These are phyloP conservation scores for Perognathus longimembris DNA, from an alignment of 2,113 vertebrate species.

Conservation along the genomic window DNA sequence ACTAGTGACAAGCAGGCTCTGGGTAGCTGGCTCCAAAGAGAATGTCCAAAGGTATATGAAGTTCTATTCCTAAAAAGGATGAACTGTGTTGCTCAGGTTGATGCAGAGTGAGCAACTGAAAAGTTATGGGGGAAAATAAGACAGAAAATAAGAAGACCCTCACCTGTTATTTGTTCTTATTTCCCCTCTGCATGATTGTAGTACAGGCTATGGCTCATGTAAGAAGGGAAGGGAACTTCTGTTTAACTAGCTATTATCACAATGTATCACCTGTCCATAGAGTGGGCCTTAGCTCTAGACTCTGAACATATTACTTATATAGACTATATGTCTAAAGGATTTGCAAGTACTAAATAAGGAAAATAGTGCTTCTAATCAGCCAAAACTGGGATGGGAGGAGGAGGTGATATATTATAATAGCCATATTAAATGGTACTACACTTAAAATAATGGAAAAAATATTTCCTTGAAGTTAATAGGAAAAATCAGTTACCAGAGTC, in stretches of 20 bases:
- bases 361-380: conserved; percentile 54
- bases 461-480: conserved; percentile 75
- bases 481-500: conserved; percentile 74
- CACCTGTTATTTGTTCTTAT: not conserved
- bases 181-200: conserved; percentile 20
- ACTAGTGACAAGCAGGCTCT: not conserved
- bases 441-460: conserved; percentile 71
- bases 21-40: not conserved
- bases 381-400: conserved; percentile 43
- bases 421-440: conserved; percentile 68
- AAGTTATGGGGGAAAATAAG: not conserved
- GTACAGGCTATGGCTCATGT: not conserved
- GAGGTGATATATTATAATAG: conserved; percentile 73
- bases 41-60: not conserved
- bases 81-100: not conserved
- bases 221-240: conserved; percentile 54
- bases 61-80: not conserved
- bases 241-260: conserved; percentile 60
- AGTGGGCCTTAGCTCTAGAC: conserved; percentile 38
- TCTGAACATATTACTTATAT: conserved; percentile 3
- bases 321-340: conserved; percentile 53
- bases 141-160: conserved; percentile 10
- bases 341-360: conserved; percentile 69
- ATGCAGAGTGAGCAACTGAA: conserved; percentile 17
- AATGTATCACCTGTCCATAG: conserved; percentile 28